phyloP scores from a whole-genome alignment of 1,140 invertebrate species.

The Ceratina japonica region DNA sequence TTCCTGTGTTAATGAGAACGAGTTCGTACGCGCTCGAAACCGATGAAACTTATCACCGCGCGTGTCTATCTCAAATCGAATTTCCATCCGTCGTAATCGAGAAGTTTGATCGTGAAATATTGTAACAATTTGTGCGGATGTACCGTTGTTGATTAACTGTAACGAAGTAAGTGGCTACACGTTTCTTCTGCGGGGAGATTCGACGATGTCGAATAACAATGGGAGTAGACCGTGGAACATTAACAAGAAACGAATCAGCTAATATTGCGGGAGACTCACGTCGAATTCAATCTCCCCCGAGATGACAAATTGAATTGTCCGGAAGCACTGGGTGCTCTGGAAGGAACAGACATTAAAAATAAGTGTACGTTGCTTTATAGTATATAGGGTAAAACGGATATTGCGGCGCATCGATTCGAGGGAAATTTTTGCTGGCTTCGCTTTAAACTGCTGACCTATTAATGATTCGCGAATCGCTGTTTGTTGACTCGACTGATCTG shows the following conservation, averaged over 20 bases:
- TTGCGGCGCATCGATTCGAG: not conserved
- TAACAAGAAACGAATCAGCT: not conserved
- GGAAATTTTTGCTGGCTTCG: not conserved
- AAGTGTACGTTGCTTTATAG: not conserved
- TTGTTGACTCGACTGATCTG: constrained; percentile 18
- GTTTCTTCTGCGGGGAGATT: no score
- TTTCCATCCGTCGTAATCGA: not conserved
- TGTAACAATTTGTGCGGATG: not conserved
- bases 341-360: not conserved
- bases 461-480: not conserved
- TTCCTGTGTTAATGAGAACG: not conserved
- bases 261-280: not conserved
- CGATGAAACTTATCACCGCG: not conserved
- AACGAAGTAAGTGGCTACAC: not conserved
- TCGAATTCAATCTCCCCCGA: not conserved
- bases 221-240: not conserved
- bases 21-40: not conserved
- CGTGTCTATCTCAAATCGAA: not conserved
- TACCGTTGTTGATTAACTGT: not conserved
- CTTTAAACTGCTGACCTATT: constrained; percentile 18
- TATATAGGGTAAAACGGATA: not conserved
- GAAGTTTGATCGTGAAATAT: not conserved
- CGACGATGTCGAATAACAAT: constrained; percentile 3
- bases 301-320: not conserved
- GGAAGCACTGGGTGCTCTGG: no score